These are phyloP conservation scores for Limnephilus marmoratus DNA, from an alignment of 2,888 invertebrate genomes.

Conservation along the genomic window DNA sequence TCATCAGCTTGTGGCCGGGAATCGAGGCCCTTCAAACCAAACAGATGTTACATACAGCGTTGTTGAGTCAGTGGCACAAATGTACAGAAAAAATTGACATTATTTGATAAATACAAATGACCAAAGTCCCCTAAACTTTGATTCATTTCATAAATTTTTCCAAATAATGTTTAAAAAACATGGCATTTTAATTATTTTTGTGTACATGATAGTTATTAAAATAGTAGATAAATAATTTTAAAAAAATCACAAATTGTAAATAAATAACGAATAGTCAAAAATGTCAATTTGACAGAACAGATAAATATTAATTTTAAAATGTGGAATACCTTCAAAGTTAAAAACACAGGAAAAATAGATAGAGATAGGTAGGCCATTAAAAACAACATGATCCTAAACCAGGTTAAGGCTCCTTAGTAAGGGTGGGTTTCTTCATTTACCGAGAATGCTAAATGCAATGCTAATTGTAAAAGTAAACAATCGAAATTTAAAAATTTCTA, in stretches of 20 bases:
- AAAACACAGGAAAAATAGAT: not conserved
- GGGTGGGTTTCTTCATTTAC: no score
- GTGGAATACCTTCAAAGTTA: not conserved
- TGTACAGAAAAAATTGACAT: not conserved
- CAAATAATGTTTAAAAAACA: not conserved
- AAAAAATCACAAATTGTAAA: not conserved
- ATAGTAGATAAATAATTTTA: not conserved
- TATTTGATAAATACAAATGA: not conserved
- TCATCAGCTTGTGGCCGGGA: constrained; percentile 3
- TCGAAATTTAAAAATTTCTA: no score
- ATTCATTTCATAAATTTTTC: not conserved
- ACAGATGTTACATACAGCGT: not conserved
- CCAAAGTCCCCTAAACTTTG: not conserved
- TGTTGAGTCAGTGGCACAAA: not conserved
- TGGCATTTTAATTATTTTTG: not conserved
- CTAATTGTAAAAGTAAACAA: no score
- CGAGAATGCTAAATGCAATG: no score
- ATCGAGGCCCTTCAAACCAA: constrained; percentile 25
- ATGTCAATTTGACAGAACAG: not conserved
- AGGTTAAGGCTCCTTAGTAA: not conserved
- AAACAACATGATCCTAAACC: not conserved
- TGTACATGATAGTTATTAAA: not conserved
- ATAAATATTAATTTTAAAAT: not conserved
- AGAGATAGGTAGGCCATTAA: not conserved
- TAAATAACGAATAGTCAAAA: not conserved